These are phyloP conservation scores for Ladona fulva DNA, from an alignment of 1,140 invertebrate species.

Conservation along the genomic window DNA sequence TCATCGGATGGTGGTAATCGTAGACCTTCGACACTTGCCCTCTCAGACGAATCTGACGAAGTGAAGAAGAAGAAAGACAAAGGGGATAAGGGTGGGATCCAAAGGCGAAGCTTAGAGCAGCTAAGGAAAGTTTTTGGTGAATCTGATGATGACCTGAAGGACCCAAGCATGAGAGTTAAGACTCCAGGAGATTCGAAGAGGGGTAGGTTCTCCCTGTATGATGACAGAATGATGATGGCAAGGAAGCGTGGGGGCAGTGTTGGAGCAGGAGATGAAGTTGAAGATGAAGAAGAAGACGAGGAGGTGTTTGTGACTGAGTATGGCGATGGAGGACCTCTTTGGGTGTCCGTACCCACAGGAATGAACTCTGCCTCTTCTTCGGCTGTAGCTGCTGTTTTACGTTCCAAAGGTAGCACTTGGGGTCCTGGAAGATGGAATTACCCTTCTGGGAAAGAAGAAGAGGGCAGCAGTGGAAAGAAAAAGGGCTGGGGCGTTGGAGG, in stretches of 20 bases:
- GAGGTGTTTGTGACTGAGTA: background rate
- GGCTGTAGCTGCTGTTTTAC: background rate
- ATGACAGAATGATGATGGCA: conserved; percentile 35
- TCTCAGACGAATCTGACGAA: conserved; percentile 15
- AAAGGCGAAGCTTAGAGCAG: conserved; percentile 17
- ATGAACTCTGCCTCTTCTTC: background rate
- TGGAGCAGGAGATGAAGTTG: background rate
- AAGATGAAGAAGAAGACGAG: background rate
- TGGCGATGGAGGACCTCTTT: background rate
- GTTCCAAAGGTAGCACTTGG: background rate
- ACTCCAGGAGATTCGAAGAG: conserved; percentile 33
- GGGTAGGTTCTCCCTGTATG: conserved; percentile 36
- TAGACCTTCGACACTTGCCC: background rate
- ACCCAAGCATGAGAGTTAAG: conserved; percentile 29
- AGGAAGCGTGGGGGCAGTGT: background rate
- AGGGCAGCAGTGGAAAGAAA: background rate
- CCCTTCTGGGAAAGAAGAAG: background rate
- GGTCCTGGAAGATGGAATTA: background rate
- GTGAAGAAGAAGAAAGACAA: conserved; percentile 16
- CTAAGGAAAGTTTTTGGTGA: conserved; percentile 16
- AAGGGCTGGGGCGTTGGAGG: background rate
- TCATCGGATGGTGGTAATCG: background rate
- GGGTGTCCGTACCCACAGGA: background rate
- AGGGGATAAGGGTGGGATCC: conserved; percentile 16
- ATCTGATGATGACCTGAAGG: conserved; percentile 27